These are phyloP conservation scores for Acinonyx jubatus DNA, from an alignment of 2,113 vertebrate genomes.

Conservation along the genomic window DNA sequence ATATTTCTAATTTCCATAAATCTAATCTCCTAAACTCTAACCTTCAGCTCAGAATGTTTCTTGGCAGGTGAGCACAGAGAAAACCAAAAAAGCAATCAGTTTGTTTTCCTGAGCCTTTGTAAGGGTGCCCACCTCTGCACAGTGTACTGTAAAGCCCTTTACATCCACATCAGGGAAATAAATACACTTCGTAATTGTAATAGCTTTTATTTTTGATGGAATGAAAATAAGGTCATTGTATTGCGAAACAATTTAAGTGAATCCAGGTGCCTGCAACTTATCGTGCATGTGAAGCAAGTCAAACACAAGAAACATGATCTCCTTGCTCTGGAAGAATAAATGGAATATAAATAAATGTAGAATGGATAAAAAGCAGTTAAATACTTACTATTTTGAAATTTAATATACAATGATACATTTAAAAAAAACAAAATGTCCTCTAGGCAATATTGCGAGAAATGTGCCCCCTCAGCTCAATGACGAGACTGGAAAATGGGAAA, in stretches of 20 bases:
- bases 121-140: not conserved
- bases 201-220: not conserved
- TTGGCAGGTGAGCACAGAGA: not conserved
- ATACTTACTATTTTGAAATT: not conserved
- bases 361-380: not conserved
- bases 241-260: constrained; percentile 19
- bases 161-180: not conserved
- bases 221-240: not conserved
- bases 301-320: not conserved
- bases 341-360: not conserved
- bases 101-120: not conserved
- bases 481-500: not conserved
- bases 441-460: not conserved
- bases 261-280: not conserved
- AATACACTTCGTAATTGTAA: not conserved
- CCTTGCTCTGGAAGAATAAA: not conserved
- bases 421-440: not conserved
- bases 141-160: not conserved
- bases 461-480: not conserved
- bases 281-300: not conserved
- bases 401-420: not conserved
- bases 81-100: constrained; percentile 15
- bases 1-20: constrained; percentile 49
- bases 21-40: constrained; percentile 28
- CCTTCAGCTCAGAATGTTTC: constrained; percentile 27